phyloP scores from a whole-genome alignment of 2,113 vertebrate species.

The Malurus elegans region DNA sequence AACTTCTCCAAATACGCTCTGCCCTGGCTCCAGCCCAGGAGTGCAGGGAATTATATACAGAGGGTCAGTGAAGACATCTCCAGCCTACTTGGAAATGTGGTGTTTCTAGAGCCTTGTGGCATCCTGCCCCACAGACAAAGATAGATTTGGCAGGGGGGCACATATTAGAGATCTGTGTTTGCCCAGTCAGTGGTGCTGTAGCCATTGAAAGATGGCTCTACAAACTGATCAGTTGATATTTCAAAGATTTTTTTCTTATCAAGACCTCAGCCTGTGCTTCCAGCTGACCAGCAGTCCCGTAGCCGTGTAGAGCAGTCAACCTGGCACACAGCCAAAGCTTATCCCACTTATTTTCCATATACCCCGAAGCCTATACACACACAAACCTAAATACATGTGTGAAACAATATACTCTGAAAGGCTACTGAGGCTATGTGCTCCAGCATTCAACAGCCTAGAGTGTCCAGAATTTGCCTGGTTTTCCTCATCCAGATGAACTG shows the following conservation, averaged over 20 bases:
- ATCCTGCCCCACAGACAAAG: not conserved
- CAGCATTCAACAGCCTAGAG: not conserved
- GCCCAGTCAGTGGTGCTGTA: not conserved
- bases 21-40: not conserved
- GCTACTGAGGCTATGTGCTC: not conserved
- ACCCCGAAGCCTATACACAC: not conserved
- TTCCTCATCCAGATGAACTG: not conserved
- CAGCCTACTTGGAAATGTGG: not conserved
- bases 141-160: not conserved
- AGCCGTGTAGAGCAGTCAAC: not conserved
- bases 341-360: not conserved
- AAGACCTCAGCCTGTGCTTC: not conserved
- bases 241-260: not conserved
- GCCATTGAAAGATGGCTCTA: not conserved
- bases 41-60: not conserved
- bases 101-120: not conserved
- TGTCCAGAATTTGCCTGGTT: not conserved
- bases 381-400: not conserved
- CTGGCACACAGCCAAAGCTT: not conserved
- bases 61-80: not conserved
- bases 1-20: not conserved
- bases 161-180: not conserved
- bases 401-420: not conserved
- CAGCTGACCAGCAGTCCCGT: not conserved
- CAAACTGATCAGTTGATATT: not conserved